Base-by-base conservation (phyloP, 2,888 invertebrate species). In the Cordylochernes scorpioides region DNA sequence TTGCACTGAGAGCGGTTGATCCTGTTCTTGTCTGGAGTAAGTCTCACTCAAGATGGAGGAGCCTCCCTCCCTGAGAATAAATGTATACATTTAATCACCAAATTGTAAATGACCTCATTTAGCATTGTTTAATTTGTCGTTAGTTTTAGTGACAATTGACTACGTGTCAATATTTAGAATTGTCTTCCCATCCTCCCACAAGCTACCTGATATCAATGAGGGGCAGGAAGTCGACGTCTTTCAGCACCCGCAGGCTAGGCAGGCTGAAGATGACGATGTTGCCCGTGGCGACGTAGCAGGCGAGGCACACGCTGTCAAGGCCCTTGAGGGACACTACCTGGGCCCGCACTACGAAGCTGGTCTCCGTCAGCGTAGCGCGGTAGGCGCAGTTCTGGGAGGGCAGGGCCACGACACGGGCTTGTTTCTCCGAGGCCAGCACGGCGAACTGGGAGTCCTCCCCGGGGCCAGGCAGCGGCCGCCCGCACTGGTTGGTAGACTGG, bases 391-490 rank as follows among this genome's bases (percentile, higher is more conserved):
- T 78, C 58, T 88, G 88, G 45, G 84, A 82, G 40, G 88, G 88
- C 50, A 88, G 65, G 42, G 82, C 80, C 40, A 88, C 72, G 39
- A 88, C 77, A 46, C 80, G 65, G 38, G 78, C 82, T 61, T 88
- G 80, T 58, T 84, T 86, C 60, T 91, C 88, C 34, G 84, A 84
- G 39, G 75, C 73, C 44, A 91, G 67, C 30, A 84, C 78, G 41
- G 77, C 75, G 58, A 77, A 84, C 64, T 88, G 88, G 40, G 77
- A 63, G 58, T 86, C 84, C n/a, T n/a, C n/a, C n/a, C n/a, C n/a
- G n/a, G n/a, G n/a, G n/a, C n/a, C n/a, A n/a, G n/a, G n/a, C n/a
- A n/a, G n/a, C n/a, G n/a, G n/a, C n/a, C n/a, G n/a, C n/a, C n/a
- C n/a, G n/a, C n/a, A n/a, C n/a, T n/a, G n/a, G n/a, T n/a, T n/a